phyloP scores from a whole-genome alignment of 2,797 vertebrate species.

The Lophius americanus region DNA sequence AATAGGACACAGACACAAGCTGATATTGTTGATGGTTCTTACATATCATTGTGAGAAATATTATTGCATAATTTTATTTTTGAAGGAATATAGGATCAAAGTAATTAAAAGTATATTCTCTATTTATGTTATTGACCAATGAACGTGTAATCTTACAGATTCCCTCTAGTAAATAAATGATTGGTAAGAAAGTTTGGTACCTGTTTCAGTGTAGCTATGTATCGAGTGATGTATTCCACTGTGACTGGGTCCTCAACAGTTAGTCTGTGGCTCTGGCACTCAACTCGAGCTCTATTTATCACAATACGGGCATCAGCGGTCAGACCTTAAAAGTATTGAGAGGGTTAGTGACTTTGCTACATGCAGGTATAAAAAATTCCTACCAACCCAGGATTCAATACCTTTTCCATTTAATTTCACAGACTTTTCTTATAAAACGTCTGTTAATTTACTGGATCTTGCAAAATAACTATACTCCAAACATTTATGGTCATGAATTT shows the following conservation, averaged over 20 bases:
- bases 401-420: too few species aligned
- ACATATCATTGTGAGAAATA: neutral
- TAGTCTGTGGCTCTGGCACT: slow-evolving; percentile 91
- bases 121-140: neutral
- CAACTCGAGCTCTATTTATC: slow-evolving; percentile 89
- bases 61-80: neutral
- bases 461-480: too few species aligned
- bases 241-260: slow-evolving; percentile 92
- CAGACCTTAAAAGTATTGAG: slow-evolving; percentile 75
- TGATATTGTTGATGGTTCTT: neutral
- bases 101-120: neutral
- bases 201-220: slow-evolving; percentile 92
- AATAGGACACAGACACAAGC: slow-evolving; percentile 9
- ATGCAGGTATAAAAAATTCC: neutral
- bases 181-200: slow-evolving; percentile 55
- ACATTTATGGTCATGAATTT: too few species aligned
- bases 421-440: too few species aligned
- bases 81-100: neutral
- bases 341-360: neutral
- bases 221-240: slow-evolving; percentile 91
- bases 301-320: slow-evolving; percentile 91
- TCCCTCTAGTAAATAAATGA: neutral
- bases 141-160: neutral
- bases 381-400: too few species aligned
- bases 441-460: too few species aligned